A percentile compares a stretch with the other conserved stretches of the same genome.
phyloP scores from a whole-genome alignment of 2,113 vertebrate species.

The Eleginops maclovinus region DNA sequence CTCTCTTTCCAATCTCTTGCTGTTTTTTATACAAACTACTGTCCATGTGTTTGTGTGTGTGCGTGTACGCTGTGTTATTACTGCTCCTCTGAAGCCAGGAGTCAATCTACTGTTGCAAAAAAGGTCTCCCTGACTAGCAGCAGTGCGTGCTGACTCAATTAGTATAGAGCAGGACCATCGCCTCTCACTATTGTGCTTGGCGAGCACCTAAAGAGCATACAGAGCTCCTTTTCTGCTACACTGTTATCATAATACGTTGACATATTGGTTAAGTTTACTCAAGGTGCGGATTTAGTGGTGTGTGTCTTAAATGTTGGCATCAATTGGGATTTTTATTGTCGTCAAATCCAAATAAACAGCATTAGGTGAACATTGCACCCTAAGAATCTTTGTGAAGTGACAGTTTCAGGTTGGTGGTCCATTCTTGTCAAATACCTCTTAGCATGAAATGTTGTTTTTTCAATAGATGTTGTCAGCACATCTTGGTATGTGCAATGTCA shows the following conservation, averaged over 20 bases:
- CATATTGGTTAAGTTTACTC: constrained; percentile 70
- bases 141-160: constrained; percentile 80
- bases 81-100: constrained; percentile 64
- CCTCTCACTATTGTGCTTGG: constrained; percentile 81
- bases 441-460: constrained; percentile 55
- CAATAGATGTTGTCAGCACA: constrained; percentile 74
- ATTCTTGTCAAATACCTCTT: constrained; percentile 37
- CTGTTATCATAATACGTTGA: constrained; percentile 67
- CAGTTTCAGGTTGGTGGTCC: constrained; percentile 40
- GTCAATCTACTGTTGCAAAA: constrained; percentile 66
- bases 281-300: constrained; percentile 62
- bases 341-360: constrained; percentile 4
- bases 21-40: constrained; percentile 1
- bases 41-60: constrained; percentile 30
- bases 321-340: constrained; percentile 8
- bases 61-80: constrained; percentile 62
- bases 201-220: constrained; percentile 66
- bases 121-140: constrained; percentile 62
- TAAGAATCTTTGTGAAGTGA: background rate
- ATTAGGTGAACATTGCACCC: background rate
- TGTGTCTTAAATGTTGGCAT: constrained; percentile 12
- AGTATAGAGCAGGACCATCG: constrained; percentile 68
- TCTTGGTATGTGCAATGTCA: constrained; percentile 47
- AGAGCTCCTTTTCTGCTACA: constrained; percentile 72
- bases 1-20: no score